Conservation (phyloP, 2,113 vertebrate species). For the Copsychus sechellarum region DNA sequence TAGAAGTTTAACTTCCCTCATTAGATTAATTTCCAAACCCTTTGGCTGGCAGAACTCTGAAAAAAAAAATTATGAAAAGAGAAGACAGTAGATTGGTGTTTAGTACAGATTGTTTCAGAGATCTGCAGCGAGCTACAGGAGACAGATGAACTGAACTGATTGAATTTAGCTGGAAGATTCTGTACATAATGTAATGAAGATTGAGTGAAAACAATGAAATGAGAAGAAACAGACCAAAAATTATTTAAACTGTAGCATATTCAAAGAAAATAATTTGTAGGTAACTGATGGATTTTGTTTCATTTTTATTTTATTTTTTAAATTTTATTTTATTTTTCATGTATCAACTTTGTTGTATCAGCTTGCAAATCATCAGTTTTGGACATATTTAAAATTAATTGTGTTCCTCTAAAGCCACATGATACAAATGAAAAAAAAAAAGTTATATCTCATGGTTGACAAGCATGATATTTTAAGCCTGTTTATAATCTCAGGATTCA, state of each 20-base stretch:
- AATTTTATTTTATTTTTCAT: neutral
- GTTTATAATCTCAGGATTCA: neutral
- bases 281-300: neutral
- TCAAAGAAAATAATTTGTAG: neutral
- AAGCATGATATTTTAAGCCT: neutral
- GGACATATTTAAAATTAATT: neutral
- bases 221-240: neutral
- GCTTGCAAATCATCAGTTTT: neutral
- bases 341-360: neutral
- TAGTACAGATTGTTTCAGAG: neutral
- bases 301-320: neutral
- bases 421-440: neutral
- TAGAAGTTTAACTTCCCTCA: neutral
- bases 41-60: neutral
- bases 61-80: neutral
- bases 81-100: neutral
- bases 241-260: neutral
- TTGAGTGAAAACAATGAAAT: neutral
- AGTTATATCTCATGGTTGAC: neutral
- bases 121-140: neutral
- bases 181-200: neutral
- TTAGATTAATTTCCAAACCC: constrained; percentile 9
- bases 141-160: neutral
- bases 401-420: neutral
- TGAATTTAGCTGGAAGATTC: neutral